Evolutionary conservation across 1,140 invertebrate genomes (phyloP), one percentile per base, ranked within the genome.

Genomic region (Drosophila tsacasi): DNA sequence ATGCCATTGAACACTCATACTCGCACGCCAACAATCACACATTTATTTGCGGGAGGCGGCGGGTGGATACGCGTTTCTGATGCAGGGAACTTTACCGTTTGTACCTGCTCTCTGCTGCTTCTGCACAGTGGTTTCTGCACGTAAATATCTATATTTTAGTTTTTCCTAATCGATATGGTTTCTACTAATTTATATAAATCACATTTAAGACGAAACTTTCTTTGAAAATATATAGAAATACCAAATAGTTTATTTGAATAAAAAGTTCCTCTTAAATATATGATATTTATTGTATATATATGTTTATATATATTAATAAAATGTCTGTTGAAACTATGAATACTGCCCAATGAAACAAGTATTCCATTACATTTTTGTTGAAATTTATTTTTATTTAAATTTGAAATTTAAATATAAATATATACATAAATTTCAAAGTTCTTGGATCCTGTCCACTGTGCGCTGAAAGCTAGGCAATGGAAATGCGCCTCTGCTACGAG

Each of bases 381-480:
- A 12, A 32, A 12, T 32, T 3, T 32, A 32, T 32, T 9, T 32
- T 0, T 32, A 32, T 32, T 30, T 30, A 30, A 8, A 27, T 27
- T 27, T 27, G 0, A 27, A 27, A 5, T 35, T 35, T 23, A 9
- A 54, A 23, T 15, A 9, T 0, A 23, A 17, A 17, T 55, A 0
- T n/a, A n/a, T n/a, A 1, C 15, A 13, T 0, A 2, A 0, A 15
- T n/a, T 1, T 4, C 2, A 12, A 9, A 32, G 9, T 32, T 30
- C 7, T 5, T 21, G 3, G 10, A 13, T 12, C 13, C 3, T 0
- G 3, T n/a, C 64, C 73, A 76, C 25, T 67, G 54, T 60, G 40
- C 73, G 9, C 73, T 58, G 46, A 55, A 67, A 55, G 52, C 55
- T 76, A 76, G 74, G 73, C 73, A 67, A 76, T 58, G 40, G 54